Evolutionary conservation across 2,888 invertebrate species (phyloP), one percentile per base, ranked within the genome.

Genomic region (Didymodactylos carnosus): DNA sequence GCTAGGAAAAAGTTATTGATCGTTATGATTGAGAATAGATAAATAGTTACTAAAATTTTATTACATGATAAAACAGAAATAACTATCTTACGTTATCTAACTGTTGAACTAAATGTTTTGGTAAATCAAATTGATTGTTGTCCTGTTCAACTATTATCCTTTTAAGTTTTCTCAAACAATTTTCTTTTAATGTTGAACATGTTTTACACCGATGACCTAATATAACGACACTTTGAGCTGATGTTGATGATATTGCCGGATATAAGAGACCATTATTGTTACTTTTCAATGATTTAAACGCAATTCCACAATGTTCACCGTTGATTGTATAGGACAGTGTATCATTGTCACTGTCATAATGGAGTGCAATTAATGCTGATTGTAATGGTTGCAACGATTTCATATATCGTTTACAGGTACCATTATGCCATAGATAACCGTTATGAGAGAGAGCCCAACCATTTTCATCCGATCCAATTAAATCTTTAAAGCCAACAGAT

Each of bases 361-460:
- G 23, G 7, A 49, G 23, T 5, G 23, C 46, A 49, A 49, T 49
- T 49, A 49, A 49, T 23, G 23, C 46, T 23, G 46, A 8, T 49
- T 49, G 46, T 23, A 49, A 23, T 49, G 11, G 19, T 49, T 49
- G 23, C 8, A 49, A 16, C 23, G 46, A 11, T 49, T 49, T 49
- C 23, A 49, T 23, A 23, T 88, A 89, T 75, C 86, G 84, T 43
- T 86, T 83, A 80, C 87, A 87, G 72, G 86, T 83, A 27, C 88
- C 88, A 29, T 85, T 85, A 79, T 89, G 89, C 88, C 88, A 89
- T 0, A 88, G 79, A 10, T 87, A 79, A 7, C 89, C 89, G 81
- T 89, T 89, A 79, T 89, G 89, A 0, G 88, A 89, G 27, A 89
- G 81, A 0, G 89, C 89, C 89, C 89, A 89, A 71, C 89, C 87